Base-by-base conservation (phyloP, 2,888 invertebrate species). In the Drosophila greeni region DNA sequence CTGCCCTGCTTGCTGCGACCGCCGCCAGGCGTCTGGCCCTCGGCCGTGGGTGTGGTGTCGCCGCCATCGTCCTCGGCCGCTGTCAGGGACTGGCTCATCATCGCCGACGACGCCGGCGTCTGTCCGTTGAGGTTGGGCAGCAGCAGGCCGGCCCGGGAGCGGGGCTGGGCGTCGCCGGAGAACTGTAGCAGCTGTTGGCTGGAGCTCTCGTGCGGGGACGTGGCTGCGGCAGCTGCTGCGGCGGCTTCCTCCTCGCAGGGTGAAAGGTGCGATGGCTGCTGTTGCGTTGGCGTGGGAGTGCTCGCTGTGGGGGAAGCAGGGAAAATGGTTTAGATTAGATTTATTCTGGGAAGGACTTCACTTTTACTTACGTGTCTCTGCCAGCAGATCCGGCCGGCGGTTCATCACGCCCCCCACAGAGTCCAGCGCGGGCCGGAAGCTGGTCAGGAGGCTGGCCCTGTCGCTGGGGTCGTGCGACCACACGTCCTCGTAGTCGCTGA, bases 401-500 rank as follows among this genome's bases (percentile, higher is more conserved):
- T 74, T 74, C 6, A 86, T 80, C 6, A 81, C 84, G 4, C 85
- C 85, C 8, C 85, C 85, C 24, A 53, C 47, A 2, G 36, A 45
- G 14, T 83, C 84, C 33, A 73, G 61, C 0, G 85, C 82, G 1
- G 89, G 89, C 55, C 87, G 86, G 69, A 89, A 89, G 69, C 87
- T 89, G 26, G 87, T 87, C 24, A 89, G 45, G 70, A 91, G 90
- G 71, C 91, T 91, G 12, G 91, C 91, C 70, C 91, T 90, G 66
- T 90, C 90, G 89, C 78, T 89, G 79, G 74, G 91, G 68, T 92
- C 92, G 55, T 93, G 92, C 70, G 94, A 92, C 97, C 97, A 97
- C 77, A 97, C 94, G 87, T 97, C 97, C 90, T 97, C 97, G 86
- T 97, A 97, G 89, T 97, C 97, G 80, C 97, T 97, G 45, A 95